Base-by-base conservation (phyloP, 2,113 vertebrate species). In the Dasyornis broadbenti region DNA sequence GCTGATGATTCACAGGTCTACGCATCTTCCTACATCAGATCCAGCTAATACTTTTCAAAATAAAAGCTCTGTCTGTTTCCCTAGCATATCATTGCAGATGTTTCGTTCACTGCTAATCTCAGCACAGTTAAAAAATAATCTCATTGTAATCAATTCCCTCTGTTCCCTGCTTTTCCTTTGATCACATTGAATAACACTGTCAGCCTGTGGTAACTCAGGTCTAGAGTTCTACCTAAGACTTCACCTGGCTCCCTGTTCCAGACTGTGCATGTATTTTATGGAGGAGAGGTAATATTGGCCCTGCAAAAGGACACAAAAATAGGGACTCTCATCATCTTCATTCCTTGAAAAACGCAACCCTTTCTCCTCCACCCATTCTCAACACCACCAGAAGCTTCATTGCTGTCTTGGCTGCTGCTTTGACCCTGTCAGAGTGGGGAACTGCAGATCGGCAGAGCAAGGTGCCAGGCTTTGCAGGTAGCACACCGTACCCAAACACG, bases 1-100 rank as follows among this genome's bases (percentile, higher is more conserved):
- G 72, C 35, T 52, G 89, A 92, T 95, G 94, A 96, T 91, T 97
- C 96, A 94, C 72, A 73, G 47, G 53, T 84, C 86, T 90, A 50
- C 63, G 90, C 56, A 23, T 86, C 89, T 86, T 91, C 64, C 80
- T 86, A 71, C 60, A 66, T 86, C 76, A 90, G 39, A 75, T 72
- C 10, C 44, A 83, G 68, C 33, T 70, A 73, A 47, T 20, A 8
- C 47, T 56, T 69, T 89, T 91, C 94, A 97, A 94, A 97, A 94
- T 82, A 96, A 93, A 78, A 96, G 68, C 72, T 95, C 1, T 0
- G 19, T 22, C 72, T 81, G 21, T 63, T 94, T 94, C 93, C 9
- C 47, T 92, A 52, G 37, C 4, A 9, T 81, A 71, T 44, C 19
- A 18, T 37, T 60, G 64, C 92, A 97, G 89, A 93, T 91, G 64